Conservation (phyloP, 1,140 invertebrate genomes). For the Littorina saxatilis region DNA sequence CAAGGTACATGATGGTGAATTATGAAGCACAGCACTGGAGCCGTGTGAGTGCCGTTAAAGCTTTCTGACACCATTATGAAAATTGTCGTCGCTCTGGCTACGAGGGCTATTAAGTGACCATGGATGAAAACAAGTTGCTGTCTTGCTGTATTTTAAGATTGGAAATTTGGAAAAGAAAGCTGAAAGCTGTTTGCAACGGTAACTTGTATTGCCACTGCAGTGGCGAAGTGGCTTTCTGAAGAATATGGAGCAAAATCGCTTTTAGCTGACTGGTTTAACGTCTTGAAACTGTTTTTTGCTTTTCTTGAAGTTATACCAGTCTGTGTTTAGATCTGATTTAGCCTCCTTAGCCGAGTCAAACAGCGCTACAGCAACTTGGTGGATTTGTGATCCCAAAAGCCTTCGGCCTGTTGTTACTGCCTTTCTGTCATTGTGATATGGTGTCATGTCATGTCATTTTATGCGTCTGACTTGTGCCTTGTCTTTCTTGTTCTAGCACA, state of each 20-base stretch:
- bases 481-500: conserved; percentile 19
- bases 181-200: neutral
- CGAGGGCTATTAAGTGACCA: neutral
- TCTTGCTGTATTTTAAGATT: neutral
- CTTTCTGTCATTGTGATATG: neutral
- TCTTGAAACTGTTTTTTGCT: too few species aligned
- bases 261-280: too few species aligned
- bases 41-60: neutral
- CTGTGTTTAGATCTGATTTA: too few species aligned
- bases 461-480: neutral
- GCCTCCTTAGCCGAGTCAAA: neutral
- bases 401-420: neutral
- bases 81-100: neutral
- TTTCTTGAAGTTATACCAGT: too few species aligned
- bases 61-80: neutral
- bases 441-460: neutral
- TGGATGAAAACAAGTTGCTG: neutral
- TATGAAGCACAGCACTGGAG: neutral
- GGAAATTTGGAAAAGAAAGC: neutral
- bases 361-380: neutral
- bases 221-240: too few species aligned
- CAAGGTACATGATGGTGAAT: conserved; percentile 26
- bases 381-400: too few species aligned
- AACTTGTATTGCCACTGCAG: too few species aligned
- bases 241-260: too few species aligned